Conservation (phyloP, 2,113 vertebrate genomes). For the Actenoides hombroni region DNA sequence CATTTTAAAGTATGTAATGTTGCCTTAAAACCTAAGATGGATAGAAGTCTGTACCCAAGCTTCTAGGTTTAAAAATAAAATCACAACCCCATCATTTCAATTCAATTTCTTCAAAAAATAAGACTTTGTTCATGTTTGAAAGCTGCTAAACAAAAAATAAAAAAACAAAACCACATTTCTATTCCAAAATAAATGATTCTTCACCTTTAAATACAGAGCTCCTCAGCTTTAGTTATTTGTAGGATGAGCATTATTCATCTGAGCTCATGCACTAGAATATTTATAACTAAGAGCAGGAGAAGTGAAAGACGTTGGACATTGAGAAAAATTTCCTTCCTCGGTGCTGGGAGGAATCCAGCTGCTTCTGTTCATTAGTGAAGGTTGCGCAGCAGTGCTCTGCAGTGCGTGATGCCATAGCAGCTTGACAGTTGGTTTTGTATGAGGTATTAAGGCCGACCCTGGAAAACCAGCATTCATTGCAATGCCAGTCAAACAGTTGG, state of each 20-base stretch:
- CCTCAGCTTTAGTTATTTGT: constrained; percentile 20
- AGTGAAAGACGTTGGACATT: background rate
- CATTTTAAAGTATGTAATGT: background rate
- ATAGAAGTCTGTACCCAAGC: background rate
- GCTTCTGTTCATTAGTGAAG: background rate
- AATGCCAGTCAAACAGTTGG: background rate
- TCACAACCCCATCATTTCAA: background rate
- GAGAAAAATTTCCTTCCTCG: background rate
- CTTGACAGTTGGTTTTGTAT: background rate
- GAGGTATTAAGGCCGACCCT: background rate
- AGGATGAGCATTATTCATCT: constrained; percentile 12
- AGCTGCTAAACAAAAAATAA: background rate
- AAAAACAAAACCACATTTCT: background rate
- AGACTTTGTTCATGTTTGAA: background rate
- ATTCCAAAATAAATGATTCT: background rate
- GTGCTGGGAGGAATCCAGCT: background rate
- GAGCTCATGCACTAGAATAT: constrained; percentile 16
- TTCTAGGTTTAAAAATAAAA: background rate
- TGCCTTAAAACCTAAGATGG: background rate
- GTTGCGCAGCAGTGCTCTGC: background rate
- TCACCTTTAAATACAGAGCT: constrained; percentile 13
- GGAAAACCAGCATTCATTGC: background rate
- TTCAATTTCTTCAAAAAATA: background rate
- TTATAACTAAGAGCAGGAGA: constrained; percentile 34
- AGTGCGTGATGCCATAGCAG: accelerated